Conservation (phyloP, 1,140 invertebrate species). For the Pinna nobilis region DNA sequence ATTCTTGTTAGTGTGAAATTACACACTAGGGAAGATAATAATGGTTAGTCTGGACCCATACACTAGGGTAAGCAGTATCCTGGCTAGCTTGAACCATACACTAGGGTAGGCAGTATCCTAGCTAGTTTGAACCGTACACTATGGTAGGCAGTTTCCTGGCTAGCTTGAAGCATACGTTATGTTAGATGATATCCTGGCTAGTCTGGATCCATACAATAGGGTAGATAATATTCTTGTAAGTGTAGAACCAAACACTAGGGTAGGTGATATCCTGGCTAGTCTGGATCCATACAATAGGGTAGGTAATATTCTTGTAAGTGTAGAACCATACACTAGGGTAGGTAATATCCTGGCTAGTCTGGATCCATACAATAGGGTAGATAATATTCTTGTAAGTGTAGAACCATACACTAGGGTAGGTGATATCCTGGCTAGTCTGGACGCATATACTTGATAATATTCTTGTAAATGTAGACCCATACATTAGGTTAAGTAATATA, state of each 20-base stretch:
- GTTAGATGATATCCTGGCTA: not conserved
- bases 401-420: not conserved
- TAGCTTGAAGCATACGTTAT: not conserved
- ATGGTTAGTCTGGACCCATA: not conserved
- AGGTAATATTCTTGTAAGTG: conserved; percentile 24
- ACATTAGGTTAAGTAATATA: not conserved
- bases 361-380: not conserved
- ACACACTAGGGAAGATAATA: not conserved
- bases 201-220: not conserved
- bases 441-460: too few species aligned
- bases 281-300: not conserved
- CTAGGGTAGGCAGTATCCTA: not conserved
- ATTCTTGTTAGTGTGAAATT: too few species aligned
- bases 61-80: not conserved
- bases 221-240: not conserved
- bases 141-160: not conserved
- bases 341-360: conserved; percentile 12
- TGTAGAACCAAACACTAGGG: not conserved
- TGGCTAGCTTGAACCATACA: not conserved
- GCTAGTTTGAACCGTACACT: not conserved
- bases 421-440: not conserved
- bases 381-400: not conserved
- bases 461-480: not conserved
- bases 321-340: conserved; percentile 73
- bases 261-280: not conserved